Conservation (phyloP, 2,888 invertebrate species). For the Blera fallax region DNA sequence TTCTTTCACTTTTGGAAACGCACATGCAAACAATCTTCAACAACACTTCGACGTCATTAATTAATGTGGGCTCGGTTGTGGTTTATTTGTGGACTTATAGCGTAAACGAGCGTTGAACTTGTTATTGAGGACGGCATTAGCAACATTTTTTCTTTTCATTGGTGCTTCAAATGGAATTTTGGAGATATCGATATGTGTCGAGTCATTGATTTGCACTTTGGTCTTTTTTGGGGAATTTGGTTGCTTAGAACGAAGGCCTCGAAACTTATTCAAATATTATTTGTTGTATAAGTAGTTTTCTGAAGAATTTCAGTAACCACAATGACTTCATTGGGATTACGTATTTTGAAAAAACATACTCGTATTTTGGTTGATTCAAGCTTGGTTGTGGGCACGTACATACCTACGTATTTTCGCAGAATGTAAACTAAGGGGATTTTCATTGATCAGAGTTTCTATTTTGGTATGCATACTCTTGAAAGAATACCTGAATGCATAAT, state of each 20-base stretch:
- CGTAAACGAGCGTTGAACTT: conserved; percentile 47
- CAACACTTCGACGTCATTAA: conserved; percentile 33
- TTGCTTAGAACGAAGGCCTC: background rate
- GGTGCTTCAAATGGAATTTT: background rate
- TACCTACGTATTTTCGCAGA: background rate
- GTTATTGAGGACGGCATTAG: conserved; percentile 5
- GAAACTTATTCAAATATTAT: background rate
- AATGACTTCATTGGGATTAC: too few relatives aligned
- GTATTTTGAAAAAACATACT: too few relatives aligned
- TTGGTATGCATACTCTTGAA: background rate
- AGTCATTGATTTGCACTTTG: conserved; percentile 8
- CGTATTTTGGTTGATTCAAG: too few relatives aligned
- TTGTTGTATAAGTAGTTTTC: too few relatives aligned
- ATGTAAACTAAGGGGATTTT: background rate
- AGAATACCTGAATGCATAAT: background rate
- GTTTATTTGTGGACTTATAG: conserved; percentile 7
- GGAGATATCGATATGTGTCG: background rate
- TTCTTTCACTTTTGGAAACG: background rate
- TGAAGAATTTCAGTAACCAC: background rate
- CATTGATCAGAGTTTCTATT: background rate
- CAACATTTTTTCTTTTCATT: background rate
- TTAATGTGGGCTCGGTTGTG: conserved; percentile 31
- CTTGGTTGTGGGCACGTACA: too few relatives aligned
- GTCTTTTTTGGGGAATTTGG: background rate
- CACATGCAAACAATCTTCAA: conserved; percentile 6